These are phyloP conservation scores for Drosophila cardini DNA, from an alignment of 1,140 invertebrate genomes.

Conservation along the genomic window DNA sequence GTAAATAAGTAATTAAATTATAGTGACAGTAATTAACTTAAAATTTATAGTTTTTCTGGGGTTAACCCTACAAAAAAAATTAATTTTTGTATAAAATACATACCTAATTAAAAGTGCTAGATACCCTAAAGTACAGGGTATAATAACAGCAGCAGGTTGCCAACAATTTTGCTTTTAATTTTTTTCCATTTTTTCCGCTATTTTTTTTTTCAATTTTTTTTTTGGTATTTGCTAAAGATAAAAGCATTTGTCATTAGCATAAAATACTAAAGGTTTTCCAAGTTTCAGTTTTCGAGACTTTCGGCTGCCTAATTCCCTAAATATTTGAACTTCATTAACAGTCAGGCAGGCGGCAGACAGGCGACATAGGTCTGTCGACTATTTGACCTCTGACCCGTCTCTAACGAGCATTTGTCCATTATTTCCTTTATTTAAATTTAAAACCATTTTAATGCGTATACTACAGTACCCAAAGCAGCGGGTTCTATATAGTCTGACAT, in stretches of 20 bases:
- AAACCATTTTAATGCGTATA: constrained; percentile 66
- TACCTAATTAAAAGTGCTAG: constrained; percentile 5
- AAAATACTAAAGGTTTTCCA: constrained; percentile 65
- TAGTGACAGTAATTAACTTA: too few relatives aligned
- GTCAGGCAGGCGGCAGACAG: constrained; percentile 20
- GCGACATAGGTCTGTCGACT: constrained; percentile 10
- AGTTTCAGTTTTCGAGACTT: constrained; percentile 48
- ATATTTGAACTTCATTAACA: constrained; percentile 80
- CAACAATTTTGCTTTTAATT: constrained; percentile 70
- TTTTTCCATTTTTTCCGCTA: constrained; percentile 33
- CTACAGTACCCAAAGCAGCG: constrained; percentile 8
- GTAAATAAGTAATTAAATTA: not conserved
- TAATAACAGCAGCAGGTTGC: constrained; percentile 62
- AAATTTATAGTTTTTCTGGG: too few relatives aligned
- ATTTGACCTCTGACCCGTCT: constrained; percentile 22
- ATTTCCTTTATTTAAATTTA: constrained; percentile 69
- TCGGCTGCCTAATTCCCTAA: constrained; percentile 50
- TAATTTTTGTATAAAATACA: too few relatives aligned
- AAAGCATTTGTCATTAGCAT: constrained; percentile 83
- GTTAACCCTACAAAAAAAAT: too few relatives aligned
- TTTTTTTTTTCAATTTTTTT: constrained; percentile 43
- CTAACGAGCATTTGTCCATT: constrained; percentile 46
- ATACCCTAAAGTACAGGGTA: constrained; percentile 29
- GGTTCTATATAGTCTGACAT: constrained; percentile 27
- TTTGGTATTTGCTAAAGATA: constrained; percentile 62